phyloP scores from a whole-genome alignment of 2,113 vertebrate genomes.

The Dasyornis broadbenti region DNA sequence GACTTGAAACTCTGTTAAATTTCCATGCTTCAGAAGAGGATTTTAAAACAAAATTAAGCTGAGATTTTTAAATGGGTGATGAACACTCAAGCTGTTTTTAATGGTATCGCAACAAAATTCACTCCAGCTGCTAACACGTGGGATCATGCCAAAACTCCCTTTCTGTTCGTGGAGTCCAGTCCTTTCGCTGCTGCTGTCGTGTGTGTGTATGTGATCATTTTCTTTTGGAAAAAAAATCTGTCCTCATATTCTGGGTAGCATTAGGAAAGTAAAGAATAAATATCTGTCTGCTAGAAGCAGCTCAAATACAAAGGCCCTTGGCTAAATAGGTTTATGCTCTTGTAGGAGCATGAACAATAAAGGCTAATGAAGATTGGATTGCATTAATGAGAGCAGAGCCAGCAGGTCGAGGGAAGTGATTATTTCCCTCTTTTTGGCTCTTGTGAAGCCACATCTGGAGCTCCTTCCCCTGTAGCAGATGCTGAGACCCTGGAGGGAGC shows the following conservation, averaged over 20 bases:
- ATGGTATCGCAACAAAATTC: background rate
- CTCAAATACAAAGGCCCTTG: background rate
- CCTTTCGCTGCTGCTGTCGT: background rate
- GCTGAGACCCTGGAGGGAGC: background rate
- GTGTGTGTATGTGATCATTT: background rate
- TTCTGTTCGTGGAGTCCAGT: background rate
- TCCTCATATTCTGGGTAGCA: background rate
- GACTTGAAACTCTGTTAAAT: background rate
- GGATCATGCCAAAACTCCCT: constrained; percentile 23
- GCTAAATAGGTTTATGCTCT: constrained; percentile 2
- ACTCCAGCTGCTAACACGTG: background rate
- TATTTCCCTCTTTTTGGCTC: constrained; percentile 34
- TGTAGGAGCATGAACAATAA: background rate
- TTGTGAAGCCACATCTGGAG: constrained; percentile 42
- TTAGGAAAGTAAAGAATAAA: background rate
- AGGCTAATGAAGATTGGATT: constrained; percentile 37
- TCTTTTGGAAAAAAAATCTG: background rate
- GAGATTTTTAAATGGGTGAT: background rate
- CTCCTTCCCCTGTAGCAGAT: background rate
- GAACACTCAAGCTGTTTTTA: constrained; percentile 19
- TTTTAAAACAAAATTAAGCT: background rate
- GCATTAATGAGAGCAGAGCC: constrained; percentile 40
- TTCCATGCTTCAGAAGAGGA: background rate
- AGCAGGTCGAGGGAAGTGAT: constrained; percentile 58
- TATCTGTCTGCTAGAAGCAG: background rate